Conservation (phyloP, 1,140 invertebrate species). For the Acromyrmex heyeri region DNA sequence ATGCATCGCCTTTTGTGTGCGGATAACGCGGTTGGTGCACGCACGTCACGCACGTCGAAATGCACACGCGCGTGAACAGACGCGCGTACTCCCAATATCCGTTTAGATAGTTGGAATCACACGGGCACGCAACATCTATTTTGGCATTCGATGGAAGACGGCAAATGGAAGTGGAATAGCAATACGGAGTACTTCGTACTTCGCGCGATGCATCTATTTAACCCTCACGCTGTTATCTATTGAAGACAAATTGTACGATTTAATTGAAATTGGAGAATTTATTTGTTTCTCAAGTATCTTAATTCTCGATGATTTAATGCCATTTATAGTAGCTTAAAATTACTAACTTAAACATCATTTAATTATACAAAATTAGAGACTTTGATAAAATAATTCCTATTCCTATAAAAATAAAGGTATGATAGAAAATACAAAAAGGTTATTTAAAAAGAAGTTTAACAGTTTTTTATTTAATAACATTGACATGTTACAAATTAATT, state of each 20-base stretch:
- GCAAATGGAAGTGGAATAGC: conserved; percentile 64
- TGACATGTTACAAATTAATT: conserved; percentile 1
- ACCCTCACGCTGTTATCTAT: conserved; percentile 41
- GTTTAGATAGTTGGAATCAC: conserved; percentile 66
- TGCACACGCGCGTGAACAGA: conserved; percentile 62
- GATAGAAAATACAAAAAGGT: not conserved
- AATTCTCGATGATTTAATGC: not conserved
- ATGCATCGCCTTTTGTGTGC: conserved; percentile 70
- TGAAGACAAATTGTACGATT: conserved; percentile 44
- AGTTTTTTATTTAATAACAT: not conserved
- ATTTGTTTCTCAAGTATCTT: not conserved
- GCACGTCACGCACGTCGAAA: conserved; percentile 65
- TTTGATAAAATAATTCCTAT: not conserved
- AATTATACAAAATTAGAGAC: not conserved
- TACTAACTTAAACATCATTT: not conserved
- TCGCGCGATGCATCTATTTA: conserved; percentile 56
- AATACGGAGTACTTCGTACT: conserved; percentile 74
- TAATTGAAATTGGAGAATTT: conserved; percentile 69
- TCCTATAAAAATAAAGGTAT: not conserved
- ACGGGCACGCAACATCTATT: conserved; percentile 65
- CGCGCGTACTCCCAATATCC: conserved; percentile 15
- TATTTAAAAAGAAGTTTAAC: not conserved
- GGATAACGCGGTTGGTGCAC: conserved; percentile 30
- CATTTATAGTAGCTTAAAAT: not conserved
- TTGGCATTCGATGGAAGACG: conserved; percentile 42